Evolutionary conservation across 2,797 vertebrate species (phyloP).

Genomic region (Tapera naevia): DNA sequence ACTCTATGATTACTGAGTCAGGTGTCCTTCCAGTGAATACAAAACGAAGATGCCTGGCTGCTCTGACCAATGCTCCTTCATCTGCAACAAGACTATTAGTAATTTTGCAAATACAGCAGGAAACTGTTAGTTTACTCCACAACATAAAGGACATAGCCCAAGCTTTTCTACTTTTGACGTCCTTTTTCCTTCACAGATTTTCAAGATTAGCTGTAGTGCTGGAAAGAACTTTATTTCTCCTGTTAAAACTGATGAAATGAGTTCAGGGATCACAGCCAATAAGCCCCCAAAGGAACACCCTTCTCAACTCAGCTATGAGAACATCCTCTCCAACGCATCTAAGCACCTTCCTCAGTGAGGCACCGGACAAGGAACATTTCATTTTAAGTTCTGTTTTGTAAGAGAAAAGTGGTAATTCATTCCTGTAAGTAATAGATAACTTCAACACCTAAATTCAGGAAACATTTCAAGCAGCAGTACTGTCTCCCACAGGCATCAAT

Average conservation of each 20-base stretch:
- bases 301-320: not conserved
- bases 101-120: not conserved
- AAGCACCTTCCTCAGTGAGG: not conserved
- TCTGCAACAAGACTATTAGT: constrained; percentile 76
- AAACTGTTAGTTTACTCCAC: not conserved
- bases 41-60: constrained; percentile 89
- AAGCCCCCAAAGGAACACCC: not conserved
- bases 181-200: not conserved
- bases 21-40: constrained; percentile 96
- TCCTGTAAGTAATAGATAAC: not conserved
- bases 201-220: not conserved
- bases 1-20: constrained; percentile 91
- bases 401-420: not conserved
- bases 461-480: not conserved
- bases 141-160: not conserved
- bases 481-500: not conserved
- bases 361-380: not conserved
- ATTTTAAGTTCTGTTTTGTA: not conserved
- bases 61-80: constrained; percentile 95
- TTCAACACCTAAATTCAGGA: not conserved
- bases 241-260: not conserved
- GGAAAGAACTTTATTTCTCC: not conserved
- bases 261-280: not conserved
- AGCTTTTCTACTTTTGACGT: not conserved
- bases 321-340: not conserved